These are phyloP conservation scores for Aphidius colemani DNA, from an alignment of 2,888 invertebrate species.

Conservation along the genomic window DNA sequence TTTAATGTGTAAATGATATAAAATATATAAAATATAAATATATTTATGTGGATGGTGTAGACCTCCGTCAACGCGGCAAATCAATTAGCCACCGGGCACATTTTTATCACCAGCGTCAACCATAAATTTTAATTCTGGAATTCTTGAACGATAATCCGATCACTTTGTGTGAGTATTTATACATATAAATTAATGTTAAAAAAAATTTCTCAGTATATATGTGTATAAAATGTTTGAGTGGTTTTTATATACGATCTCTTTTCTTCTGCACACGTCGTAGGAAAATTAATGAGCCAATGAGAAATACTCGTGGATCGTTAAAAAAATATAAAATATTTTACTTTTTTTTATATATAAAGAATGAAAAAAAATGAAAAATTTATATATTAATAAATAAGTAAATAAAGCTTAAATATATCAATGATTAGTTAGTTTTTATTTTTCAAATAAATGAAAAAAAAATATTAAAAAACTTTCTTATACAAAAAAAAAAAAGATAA, in stretches of 20 bases:
- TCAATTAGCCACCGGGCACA: constrained; percentile 33
- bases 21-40: background rate
- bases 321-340: background rate
- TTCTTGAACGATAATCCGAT: constrained; percentile 30
- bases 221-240: background rate
- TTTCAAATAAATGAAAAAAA: too few relatives aligned
- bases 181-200: constrained; percentile 2
- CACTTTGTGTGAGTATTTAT: constrained; percentile 22
- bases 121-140: constrained; percentile 32
- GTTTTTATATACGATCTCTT: too few relatives aligned
- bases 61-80: constrained; percentile 31
- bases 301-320: constrained; percentile 16
- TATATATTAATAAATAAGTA: too few relatives aligned
- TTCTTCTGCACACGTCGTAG: background rate
- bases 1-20: background rate
- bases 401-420: too few relatives aligned
- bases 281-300: constrained; percentile 10
- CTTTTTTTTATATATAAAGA: too few relatives aligned
- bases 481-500: background rate
- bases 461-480: too few relatives aligned
- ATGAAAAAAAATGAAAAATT: too few relatives aligned
- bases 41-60: constrained; percentile 9
- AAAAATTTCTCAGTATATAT: background rate
- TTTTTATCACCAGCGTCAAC: constrained; percentile 28
- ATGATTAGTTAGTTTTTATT: too few relatives aligned